A percentile compares a stretch with the other conserved stretches of the same genome.
Evolutionary conservation across 1,140 invertebrate genomes (phyloP).

Genomic region (Drosophila parabipectinata): DNA sequence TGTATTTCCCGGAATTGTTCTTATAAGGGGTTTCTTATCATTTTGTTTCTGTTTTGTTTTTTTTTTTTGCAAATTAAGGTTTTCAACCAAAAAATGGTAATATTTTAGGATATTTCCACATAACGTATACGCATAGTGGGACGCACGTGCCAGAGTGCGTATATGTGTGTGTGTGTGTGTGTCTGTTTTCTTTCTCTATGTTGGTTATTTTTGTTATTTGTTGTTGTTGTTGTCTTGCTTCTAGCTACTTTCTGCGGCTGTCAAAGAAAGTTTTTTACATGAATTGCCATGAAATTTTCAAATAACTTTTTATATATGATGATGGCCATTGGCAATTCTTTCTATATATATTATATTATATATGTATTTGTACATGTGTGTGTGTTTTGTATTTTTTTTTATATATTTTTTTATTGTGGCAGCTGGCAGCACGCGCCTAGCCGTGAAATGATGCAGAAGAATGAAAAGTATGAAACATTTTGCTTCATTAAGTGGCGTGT

Average conservation of each 20-base stretch:
- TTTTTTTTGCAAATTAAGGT: neutral
- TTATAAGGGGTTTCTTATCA: neutral
- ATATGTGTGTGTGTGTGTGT: neutral
- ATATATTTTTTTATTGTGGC: neutral
- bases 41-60: neutral
- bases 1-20: neutral
- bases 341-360: neutral
- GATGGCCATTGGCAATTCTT: constrained; percentile 37
- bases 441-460: constrained; percentile 49
- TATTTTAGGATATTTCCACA: constrained; percentile 9
- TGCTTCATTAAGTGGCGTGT: constrained; percentile 50
- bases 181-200: constrained; percentile 1
- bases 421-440: constrained; percentile 9
- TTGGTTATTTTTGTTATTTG: neutral
- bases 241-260: constrained; percentile 49
- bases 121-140: constrained; percentile 45
- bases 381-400: neutral
- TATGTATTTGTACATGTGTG: neutral
- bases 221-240: constrained; percentile 9
- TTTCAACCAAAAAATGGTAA: neutral
- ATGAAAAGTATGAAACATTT: constrained; percentile 58
- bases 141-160: neutral
- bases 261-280: constrained; percentile 41
- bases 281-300: constrained; percentile 68
- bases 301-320: constrained; percentile 38